Percentiles rank a stretch among this genome's conserved stretches.
phyloP scores from a whole-genome alignment of 2,797 vertebrate genomes.

The Gadopsis marmoratus region DNA sequence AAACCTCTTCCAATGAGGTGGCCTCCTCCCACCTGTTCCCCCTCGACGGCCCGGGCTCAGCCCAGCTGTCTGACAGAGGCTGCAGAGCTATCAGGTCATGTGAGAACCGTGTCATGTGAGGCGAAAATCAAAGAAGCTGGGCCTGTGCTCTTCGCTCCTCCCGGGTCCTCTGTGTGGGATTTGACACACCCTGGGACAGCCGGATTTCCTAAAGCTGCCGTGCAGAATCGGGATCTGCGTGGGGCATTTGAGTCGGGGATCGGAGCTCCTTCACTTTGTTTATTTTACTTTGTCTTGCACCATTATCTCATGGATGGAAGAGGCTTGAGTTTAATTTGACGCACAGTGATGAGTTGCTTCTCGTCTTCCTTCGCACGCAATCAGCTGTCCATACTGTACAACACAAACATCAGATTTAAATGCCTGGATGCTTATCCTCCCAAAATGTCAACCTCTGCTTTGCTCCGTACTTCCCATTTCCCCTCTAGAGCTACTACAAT shows the following conservation, averaged over 20 bases:
- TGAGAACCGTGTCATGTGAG: constrained; percentile 79
- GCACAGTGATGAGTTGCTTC: constrained; percentile 48
- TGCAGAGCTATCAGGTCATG: constrained; percentile 73
- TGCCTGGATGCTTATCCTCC: background rate
- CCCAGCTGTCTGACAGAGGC: constrained; percentile 75
- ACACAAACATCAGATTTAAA: constrained; percentile 35
- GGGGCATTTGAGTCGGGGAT: constrained; percentile 56
- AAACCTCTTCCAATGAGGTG: constrained; percentile 51
- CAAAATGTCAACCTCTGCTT: constrained; percentile 24
- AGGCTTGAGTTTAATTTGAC: constrained; percentile 60
- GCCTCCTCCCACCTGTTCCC: constrained; percentile 80
- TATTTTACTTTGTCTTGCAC: constrained; percentile 78
- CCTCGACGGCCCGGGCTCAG: constrained; percentile 28
- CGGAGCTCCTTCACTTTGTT: constrained; percentile 68
- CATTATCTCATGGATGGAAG: constrained; percentile 68
- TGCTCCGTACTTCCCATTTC: constrained; percentile 12
- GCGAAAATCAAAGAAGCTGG: constrained; percentile 68
- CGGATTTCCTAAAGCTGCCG: constrained; percentile 76
- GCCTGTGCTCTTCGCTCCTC: constrained; percentile 54
- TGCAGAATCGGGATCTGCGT: constrained; percentile 71
- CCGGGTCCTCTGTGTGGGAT: constrained; percentile 59
- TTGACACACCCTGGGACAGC: constrained; percentile 72
- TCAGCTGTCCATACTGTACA: constrained; percentile 57
- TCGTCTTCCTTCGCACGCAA: constrained; percentile 67
- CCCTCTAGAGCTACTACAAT: constrained; percentile 36